Conservation (phyloP, 2,888 invertebrate species). For the Cataglyphis albicans region DNA sequence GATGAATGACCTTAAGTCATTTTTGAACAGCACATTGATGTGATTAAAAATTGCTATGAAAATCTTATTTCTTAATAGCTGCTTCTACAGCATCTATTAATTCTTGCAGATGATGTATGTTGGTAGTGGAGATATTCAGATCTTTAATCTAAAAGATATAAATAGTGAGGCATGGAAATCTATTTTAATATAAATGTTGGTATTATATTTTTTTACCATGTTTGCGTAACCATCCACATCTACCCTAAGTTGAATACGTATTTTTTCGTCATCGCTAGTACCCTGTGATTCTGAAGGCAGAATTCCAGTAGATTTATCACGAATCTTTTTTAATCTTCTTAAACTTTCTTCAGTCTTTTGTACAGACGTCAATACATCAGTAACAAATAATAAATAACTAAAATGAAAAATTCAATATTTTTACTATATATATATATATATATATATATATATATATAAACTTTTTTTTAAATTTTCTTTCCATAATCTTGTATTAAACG, state of each 20-base stretch:
- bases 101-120: slow-evolving; percentile 88
- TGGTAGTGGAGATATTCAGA: slow-evolving; percentile 87
- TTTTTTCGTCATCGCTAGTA: slow-evolving; percentile 97
- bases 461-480: neutral
- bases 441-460: neutral
- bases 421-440: neutral
- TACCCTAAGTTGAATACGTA: slow-evolving; percentile 94
- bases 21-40: slow-evolving; percentile 4
- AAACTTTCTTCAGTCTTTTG: slow-evolving; percentile 98
- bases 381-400: slow-evolving; percentile 91
- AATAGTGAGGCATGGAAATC: slow-evolving; percentile 3
- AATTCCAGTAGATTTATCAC: slow-evolving; percentile 87
- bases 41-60: slow-evolving; percentile 2
- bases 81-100: slow-evolving; percentile 89
- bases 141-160: slow-evolving; percentile 86
- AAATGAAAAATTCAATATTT: slow-evolving; percentile 53
- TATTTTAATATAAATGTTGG: neutral
- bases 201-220: slow-evolving; percentile 85
- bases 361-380: slow-evolving; percentile 96
- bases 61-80: slow-evolving; percentile 86
- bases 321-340: slow-evolving; percentile 94
- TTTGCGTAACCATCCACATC: slow-evolving; percentile 93
- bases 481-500: neutral
- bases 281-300: slow-evolving; percentile 87
- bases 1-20: neutral